phyloP scores from a whole-genome alignment of 2,113 vertebrate species.

The Neodontobutis hainanensis region DNA sequence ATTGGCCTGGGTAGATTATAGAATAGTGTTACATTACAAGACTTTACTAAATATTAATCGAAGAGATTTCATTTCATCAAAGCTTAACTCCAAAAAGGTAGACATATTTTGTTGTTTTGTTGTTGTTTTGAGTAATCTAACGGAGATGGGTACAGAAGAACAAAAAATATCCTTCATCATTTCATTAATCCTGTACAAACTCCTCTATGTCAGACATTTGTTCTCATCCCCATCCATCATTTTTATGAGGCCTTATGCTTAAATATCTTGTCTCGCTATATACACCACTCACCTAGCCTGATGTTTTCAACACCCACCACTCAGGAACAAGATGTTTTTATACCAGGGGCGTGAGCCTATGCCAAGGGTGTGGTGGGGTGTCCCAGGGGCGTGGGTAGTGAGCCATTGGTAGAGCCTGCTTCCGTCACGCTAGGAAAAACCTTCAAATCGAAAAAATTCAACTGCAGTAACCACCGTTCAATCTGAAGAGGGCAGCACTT shows the following conservation, averaged over 20 bases:
- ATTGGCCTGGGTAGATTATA: too few relatives aligned
- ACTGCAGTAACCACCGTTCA: too few relatives aligned
- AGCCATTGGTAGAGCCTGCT: too few relatives aligned
- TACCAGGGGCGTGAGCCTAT: too few relatives aligned
- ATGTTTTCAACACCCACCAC: too few relatives aligned
- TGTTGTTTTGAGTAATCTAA: too few relatives aligned
- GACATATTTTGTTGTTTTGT: neutral
- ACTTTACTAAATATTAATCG: neutral
- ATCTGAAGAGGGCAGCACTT: too few relatives aligned
- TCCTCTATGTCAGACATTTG: conserved; percentile 22
- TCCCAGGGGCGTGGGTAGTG: too few relatives aligned
- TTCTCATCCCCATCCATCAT: conserved; percentile 20
- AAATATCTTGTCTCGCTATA: conserved; percentile 49
- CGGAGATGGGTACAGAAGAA: neutral
- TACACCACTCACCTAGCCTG: conserved; percentile 3
- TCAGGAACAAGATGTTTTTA: too few relatives aligned
- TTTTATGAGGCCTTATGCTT: conserved; percentile 29
- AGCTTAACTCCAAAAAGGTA: neutral
- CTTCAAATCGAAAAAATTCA: too few relatives aligned
- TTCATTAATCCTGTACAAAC: conserved; percentile 35
- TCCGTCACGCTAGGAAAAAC: too few relatives aligned
- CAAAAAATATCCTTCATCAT: conserved; percentile 6
- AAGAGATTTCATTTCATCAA: neutral
- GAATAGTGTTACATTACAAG: neutral
- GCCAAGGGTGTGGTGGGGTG: too few relatives aligned